Evolutionary conservation across 1,140 invertebrate genomes (phyloP), one percentile per base, ranked within the genome.

Genomic region (Formica selysi): DNA sequence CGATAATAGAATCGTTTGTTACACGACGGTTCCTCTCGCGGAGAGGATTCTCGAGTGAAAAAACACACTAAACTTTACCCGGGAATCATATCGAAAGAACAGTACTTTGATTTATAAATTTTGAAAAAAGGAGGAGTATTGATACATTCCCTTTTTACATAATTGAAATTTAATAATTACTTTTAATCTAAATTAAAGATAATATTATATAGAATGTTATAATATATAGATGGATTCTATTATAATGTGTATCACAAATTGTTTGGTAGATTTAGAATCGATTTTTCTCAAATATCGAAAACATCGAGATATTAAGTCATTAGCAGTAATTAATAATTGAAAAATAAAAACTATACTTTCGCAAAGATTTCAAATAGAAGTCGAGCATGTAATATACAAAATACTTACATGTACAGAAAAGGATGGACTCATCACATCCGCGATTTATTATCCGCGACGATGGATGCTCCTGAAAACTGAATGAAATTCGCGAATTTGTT

Each of bases 1-100:
- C 54, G 68, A 74, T 83, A 74, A 83, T 74, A 83, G 79, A 74
- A 83, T 83, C 79, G 79, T 83, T 83, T 83, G 57, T 83, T 83
- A 74, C 41, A 61, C 32, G 36, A 48, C 51, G 51, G 13, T 19
- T 54, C 32, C 19, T 57, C 36, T 57, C n/a, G 51, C 38, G 13
- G 16, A 38, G 57, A 81, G 19, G 8, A 44, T 41, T 44, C 65
- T 38, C 5, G 36, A 16, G 48, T 2, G 36, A 29, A 80, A 70
- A 57, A 70, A 11, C 16, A 5, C 13, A 29, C 29, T 16, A 54
- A 54, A 22, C 32, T 68, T 41, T 22, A 29, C 48, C 22, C 6
- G 16, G 32, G 3, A 70, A 70, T 51, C 3, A 51, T 57, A 19
- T 61, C 5, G 26, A 44, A 41, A 32, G 16, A 71, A 59, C 4